Percentiles rank a stretch among this genome's conserved stretches.
Conservation (phyloP, 2,797 vertebrate genomes). For the Xenops minutus region DNA sequence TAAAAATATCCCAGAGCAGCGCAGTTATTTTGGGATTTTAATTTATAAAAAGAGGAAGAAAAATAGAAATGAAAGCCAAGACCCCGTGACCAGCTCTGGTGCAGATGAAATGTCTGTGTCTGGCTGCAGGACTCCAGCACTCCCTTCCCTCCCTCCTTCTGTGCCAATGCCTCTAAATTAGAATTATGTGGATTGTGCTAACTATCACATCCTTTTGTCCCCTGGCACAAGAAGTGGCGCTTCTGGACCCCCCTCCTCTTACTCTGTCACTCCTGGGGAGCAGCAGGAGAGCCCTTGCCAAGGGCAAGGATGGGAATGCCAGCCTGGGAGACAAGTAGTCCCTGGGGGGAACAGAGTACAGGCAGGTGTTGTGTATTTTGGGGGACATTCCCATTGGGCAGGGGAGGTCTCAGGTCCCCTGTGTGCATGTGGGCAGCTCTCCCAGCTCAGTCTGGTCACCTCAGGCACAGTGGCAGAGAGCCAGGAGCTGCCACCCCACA, state of each 20-base stretch:
- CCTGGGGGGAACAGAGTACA: not conserved
- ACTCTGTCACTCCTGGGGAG: not conserved
- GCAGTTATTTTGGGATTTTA: constrained; percentile 18
- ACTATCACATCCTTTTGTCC: not conserved
- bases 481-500: not conserved
- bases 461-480: rapidly evolving
- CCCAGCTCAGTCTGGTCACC: not conserved
- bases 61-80: not conserved
- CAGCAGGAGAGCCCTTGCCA: not conserved
- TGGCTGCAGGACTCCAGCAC: not conserved
- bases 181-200: rapidly evolving
- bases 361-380: not conserved
- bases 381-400: not conserved
- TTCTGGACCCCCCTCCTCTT: not conserved
- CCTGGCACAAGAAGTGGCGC: not conserved
- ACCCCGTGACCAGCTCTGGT: not conserved
- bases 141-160: not conserved
- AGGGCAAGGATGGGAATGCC: not conserved
- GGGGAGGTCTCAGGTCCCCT: not conserved
- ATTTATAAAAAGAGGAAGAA: not conserved
- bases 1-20: constrained; percentile 44
- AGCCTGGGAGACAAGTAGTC: not conserved
- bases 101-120: not conserved
- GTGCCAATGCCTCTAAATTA: not conserved
- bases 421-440: not conserved